Conservation (phyloP, 2,797 vertebrate genomes). For the Centroberyx gerrardi region DNA sequence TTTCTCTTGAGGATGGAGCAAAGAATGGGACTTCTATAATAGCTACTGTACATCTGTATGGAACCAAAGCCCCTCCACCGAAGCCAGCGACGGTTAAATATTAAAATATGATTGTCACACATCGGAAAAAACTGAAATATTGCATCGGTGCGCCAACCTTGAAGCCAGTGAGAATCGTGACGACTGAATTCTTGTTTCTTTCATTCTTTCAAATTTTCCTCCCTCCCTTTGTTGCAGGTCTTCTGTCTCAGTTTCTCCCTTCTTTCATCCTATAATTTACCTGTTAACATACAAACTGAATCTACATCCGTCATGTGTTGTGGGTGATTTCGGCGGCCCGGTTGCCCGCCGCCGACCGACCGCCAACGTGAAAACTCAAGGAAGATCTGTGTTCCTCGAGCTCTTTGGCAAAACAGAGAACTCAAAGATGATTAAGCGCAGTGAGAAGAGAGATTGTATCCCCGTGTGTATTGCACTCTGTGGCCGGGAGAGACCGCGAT, state of each 20-base stretch:
- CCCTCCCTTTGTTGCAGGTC: not conserved
- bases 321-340: not conserved
- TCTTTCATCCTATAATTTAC: not conserved
- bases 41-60: not conserved
- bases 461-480: conserved; percentile 10
- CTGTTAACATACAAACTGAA: not conserved
- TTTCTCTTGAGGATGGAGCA: not conserved
- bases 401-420: conserved; percentile 11
- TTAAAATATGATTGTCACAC: conserved; percentile 57
- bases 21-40: not conserved
- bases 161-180: conserved; percentile 12
- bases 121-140: conserved; percentile 26
- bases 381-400: conserved; percentile 2
- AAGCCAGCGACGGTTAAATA: conserved; percentile 15
- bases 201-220: not conserved
- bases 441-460: conserved; percentile 10
- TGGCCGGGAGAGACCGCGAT: not conserved
- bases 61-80: not conserved
- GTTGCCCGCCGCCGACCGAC: not conserved
- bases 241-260: not conserved
- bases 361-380: not conserved
- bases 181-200: not conserved
- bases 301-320: not conserved
- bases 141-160: conserved; percentile 7
- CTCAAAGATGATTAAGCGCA: conserved; percentile 11